Conservation (phyloP, 2,797 vertebrate species). For the Enteromius mattozi region DNA sequence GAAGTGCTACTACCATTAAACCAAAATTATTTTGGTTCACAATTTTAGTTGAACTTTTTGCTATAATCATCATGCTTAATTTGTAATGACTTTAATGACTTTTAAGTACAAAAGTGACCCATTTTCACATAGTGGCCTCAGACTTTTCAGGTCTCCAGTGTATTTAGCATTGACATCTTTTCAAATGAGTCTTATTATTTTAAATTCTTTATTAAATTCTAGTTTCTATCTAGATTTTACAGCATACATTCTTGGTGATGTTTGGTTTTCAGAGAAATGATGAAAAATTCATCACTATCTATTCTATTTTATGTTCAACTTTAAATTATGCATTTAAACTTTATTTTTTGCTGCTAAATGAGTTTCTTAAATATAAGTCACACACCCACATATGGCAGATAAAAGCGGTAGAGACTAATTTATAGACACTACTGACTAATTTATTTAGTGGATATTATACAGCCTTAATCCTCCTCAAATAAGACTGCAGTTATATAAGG, state of each 20-base stretch:
- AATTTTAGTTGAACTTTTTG: background rate
- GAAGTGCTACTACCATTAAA: background rate
- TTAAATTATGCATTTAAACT: background rate
- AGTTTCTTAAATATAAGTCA: background rate
- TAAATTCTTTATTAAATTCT: background rate
- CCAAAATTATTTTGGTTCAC: background rate
- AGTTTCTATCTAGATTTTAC: background rate
- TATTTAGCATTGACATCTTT: background rate
- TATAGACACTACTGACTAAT: background rate
- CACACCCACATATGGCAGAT: background rate
- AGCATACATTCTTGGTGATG: conserved; percentile 5
- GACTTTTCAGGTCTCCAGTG: background rate
- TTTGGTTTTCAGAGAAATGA: background rate
- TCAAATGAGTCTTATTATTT: background rate
- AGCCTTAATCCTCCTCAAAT: conserved; percentile 1
- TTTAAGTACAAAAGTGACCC: background rate
- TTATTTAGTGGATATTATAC: background rate
- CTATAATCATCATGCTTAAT: background rate
- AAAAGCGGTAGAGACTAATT: background rate
- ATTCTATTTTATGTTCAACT: conserved; percentile 26
- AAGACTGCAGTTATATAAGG: background rate
- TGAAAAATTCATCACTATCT: background rate
- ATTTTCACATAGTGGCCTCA: background rate
- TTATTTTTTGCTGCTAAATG: background rate
- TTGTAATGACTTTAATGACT: background rate